These are phyloP conservation scores for Lutjanus campechanus DNA, from an alignment of 2,797 vertebrate species.

Conservation along the genomic window DNA sequence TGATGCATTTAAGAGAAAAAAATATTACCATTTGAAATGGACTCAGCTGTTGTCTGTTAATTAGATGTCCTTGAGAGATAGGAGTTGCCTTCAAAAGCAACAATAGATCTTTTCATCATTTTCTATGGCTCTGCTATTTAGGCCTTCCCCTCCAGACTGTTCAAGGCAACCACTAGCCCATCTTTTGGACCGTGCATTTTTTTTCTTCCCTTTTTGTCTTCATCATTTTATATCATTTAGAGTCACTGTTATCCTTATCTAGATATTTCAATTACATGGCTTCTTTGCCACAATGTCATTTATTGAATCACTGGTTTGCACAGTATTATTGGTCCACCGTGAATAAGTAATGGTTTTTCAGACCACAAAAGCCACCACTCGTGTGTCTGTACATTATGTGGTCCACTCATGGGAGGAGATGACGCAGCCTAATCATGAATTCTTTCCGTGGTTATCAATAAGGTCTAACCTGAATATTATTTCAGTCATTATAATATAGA, in stretches of 20 bases:
- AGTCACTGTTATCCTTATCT: constrained; percentile 81
- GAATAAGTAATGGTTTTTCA: constrained; percentile 60
- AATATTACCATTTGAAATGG: constrained; percentile 88
- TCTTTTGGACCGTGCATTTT: constrained; percentile 71
- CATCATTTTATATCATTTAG: constrained; percentile 76
- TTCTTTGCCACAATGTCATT: constrained; percentile 72
- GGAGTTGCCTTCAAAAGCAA: constrained; percentile 82
- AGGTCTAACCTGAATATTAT: constrained; percentile 20
- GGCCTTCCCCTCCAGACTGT: constrained; percentile 80
- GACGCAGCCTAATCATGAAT: constrained; percentile 11
- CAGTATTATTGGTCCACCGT: constrained; percentile 59
- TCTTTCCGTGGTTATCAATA: constrained; percentile 31
- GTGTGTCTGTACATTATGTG: constrained; percentile 23
- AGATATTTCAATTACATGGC: constrained; percentile 78
- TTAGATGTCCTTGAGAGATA: constrained; percentile 89
- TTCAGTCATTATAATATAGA: constrained; percentile 10
- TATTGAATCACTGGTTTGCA: constrained; percentile 71
- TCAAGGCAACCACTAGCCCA: constrained; percentile 82
- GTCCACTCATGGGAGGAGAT: constrained; percentile 41
- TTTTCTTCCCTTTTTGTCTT: constrained; percentile 67
- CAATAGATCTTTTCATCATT: constrained; percentile 85
- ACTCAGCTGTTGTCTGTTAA: constrained; percentile 91
- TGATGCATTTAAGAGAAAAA: constrained; percentile 83
- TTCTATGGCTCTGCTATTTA: constrained; percentile 86
- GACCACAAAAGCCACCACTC: constrained; percentile 42